Evolutionary conservation across 2,797 vertebrate species (phyloP).

Genomic region (Moxostoma hubbsi): DNA sequence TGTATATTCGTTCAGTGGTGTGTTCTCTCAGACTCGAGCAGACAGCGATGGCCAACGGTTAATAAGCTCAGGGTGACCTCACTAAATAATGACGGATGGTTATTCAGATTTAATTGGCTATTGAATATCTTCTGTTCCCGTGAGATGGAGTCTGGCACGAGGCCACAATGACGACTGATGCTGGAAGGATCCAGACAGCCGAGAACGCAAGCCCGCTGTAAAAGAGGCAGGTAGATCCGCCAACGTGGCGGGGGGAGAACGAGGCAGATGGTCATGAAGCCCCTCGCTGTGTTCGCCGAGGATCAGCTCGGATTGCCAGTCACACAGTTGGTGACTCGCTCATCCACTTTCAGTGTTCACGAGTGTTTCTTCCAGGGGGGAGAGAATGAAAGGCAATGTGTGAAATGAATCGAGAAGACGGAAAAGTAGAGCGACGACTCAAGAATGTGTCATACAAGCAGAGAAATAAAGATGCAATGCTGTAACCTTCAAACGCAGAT

Average conservation of each 20-base stretch:
- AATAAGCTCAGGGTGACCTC: conserved; percentile 34
- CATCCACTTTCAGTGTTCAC: not conserved
- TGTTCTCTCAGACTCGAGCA: conserved; percentile 13
- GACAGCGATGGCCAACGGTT: conserved; percentile 13
- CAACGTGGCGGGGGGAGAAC: conserved; percentile 21
- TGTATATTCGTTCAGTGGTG: not conserved
- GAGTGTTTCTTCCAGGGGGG: conserved; percentile 2
- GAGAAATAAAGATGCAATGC: conserved; percentile 14
- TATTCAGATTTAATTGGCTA: conserved; percentile 51
- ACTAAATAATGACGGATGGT: conserved; percentile 49
- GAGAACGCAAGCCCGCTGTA: too few species aligned
- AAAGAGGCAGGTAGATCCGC: not conserved
- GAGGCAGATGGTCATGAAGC: conserved; percentile 61
- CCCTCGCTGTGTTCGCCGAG: conserved; percentile 45
- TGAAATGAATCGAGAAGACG: not conserved
- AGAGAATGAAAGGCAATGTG: conserved; percentile 7
- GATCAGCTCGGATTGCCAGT: conserved; percentile 55
- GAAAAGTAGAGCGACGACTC: conserved; percentile 1
- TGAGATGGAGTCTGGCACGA: conserved; percentile 10
- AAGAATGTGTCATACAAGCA: conserved; percentile 21
- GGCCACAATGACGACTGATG: conserved; percentile 17
- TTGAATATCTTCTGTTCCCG: conserved; percentile 44
- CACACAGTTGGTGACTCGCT: conserved; percentile 23
- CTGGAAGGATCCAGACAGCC: not conserved
- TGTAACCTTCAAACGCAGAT: conserved; percentile 31